Base-by-base conservation (phyloP, 2,113 vertebrate genomes). In the Epinephelus moara region DNA sequence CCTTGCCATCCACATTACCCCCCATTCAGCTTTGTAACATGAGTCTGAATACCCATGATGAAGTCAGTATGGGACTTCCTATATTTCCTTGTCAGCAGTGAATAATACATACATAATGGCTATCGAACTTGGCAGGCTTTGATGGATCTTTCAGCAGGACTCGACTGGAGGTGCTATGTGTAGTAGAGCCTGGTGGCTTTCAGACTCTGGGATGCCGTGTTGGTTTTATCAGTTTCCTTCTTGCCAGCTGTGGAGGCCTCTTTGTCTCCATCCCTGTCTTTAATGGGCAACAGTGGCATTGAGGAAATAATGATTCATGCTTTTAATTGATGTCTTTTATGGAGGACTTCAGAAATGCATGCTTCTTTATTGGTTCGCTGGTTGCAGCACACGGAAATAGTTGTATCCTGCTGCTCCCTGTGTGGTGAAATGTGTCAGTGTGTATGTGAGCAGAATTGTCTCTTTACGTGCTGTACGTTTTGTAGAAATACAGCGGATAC, bases 231-330 rank as follows among this genome's bases (percentile, higher is more conserved):
- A 83, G 82, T 90, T 85, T 81, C 61, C 85, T 87, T 80, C 80
- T 60, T 82, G 73, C 80, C 78, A 92, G 87, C 89, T 90, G 88
- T 25, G 70, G 23, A 79, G 75, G 37, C 68, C 86, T 88, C 73
- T 89, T 85, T 88, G 85, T 86, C 87, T 91, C 70, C 73, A 55
- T 78, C 72, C 45, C 25, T 59, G 78, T 73, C 55, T 92, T 91
- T 91, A 93, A 94, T 85, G 78, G 88, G 84, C 84, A 83, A 85
- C 85, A 89, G 88, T 92, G 90, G 88, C 85, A 93, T 76, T 81
- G 63, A 93, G 91, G 94, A 94, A 95, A 94, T 92, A 90, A 93
- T 93, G 92, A 95, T 91, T 94, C 92, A 93, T 80, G 80, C 76
- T 90, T 93, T 93, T 93, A 94, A 92, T 87, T 92, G 84, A 91